Base-by-base conservation (phyloP, 1,140 invertebrate genomes). In the Lycorma delicatula region DNA sequence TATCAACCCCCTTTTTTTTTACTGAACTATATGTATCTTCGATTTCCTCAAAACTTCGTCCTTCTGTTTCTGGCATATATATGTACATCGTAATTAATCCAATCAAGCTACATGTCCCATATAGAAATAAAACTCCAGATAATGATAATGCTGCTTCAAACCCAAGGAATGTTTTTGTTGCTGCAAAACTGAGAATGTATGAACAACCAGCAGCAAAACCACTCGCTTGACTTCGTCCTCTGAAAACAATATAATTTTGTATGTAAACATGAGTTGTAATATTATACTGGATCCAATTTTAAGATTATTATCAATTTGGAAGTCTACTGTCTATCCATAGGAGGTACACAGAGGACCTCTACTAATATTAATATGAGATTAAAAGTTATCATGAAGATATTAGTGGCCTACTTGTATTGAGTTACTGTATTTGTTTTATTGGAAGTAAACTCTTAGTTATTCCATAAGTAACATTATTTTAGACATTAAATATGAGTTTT, bases 61-160 rank as follows among this genome's bases (percentile, higher is more conserved):
- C 66, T 55, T 68, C 66, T 1, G 67, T 68, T 52, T 68, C 67
- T 22, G 66, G 65, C 50, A 69, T 41, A 28, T 31, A 60, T 12
- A 47, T 56, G 41, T 61, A 66, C 20, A 68, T 22, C 27, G 61
- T 65, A 1, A 62, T n/a, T 0, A 56, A 58, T 13, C 66, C 67
- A 3, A 64, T 3, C 6, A 61, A 13, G n/a, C 50, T 58, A 12
- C 63, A 41, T 1, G 27, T 27, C 1, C 58, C 63, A 13, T 65
- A 67, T 1, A 62, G 16, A 16, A 62, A 50, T 47, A 64, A 66
- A 11, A 66, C 36, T 16, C 65, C 62, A 5, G 53, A 29, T 0
- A 66, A 53, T 0, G 34, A 34, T 6, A 67, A 28, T 13, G 48
- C 44, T 9, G n/a, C 20, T 53, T 64, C 23, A 7, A 61, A 28